phyloP scores from a whole-genome alignment of 2,797 vertebrate genomes.

The Hylomyscus alleni region DNA sequence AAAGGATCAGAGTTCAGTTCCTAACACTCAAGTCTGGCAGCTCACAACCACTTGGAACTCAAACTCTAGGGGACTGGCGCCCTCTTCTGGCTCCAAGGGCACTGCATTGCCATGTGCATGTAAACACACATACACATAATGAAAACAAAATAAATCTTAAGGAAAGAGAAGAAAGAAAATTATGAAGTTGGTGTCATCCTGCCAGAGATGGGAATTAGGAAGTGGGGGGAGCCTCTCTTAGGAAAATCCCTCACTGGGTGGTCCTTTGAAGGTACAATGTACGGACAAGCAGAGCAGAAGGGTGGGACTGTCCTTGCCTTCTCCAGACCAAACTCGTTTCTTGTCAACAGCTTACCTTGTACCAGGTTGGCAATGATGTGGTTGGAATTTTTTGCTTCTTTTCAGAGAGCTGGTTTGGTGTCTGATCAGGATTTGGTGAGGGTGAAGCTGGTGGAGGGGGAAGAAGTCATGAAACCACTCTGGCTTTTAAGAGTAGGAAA shows the following conservation, averaged over 20 bases:
- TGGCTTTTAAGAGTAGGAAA: not conserved
- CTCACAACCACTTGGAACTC: not conserved
- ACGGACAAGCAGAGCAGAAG: not conserved
- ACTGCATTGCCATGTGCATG: not conserved
- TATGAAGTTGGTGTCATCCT: not conserved
- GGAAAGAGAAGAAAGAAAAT: not conserved
- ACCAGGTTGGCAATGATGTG: not conserved
- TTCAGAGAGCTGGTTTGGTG: not conserved
- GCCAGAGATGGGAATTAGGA: not conserved
- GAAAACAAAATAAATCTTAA: not conserved
- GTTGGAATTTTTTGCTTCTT: not conserved
- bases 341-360: slow-evolving; percentile 30
- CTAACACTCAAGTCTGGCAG: not conserved
- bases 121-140: not conserved
- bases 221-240: not conserved
- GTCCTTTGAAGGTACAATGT: not conserved
- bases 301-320: not conserved
- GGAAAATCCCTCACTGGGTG: not conserved
- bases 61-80: not conserved
- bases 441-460: not conserved
- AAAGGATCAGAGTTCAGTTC: not conserved
- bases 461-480: not conserved
- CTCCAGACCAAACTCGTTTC: not conserved
- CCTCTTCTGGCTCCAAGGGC: not conserved
- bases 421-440: not conserved